Evolutionary conservation across 2,888 invertebrate genomes (phyloP).

Genomic region (Lasioglossum pauxillum): DNA sequence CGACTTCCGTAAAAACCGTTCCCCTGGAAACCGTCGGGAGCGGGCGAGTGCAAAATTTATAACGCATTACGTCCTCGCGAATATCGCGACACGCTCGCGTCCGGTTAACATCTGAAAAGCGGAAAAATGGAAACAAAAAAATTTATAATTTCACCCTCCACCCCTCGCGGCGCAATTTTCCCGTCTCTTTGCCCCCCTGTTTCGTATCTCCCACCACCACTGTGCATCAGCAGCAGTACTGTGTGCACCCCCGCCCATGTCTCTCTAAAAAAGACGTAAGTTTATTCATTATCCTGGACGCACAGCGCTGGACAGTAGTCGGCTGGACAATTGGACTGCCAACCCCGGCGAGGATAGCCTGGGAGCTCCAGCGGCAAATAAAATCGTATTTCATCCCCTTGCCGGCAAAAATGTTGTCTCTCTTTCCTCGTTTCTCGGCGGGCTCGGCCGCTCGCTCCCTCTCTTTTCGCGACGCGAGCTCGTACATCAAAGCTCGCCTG

Average conservation of each 20-base stretch:
- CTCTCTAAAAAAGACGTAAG: constrained; percentile 71
- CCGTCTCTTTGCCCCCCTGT: neutral
- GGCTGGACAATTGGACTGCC: constrained; percentile 76
- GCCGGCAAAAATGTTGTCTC: constrained; percentile 81
- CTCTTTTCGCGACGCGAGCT: constrained; percentile 78
- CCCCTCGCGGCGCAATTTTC: neutral
- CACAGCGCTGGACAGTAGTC: constrained; percentile 67
- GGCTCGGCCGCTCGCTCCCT: constrained; percentile 60
- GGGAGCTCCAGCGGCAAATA: constrained; percentile 80
- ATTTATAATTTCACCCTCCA: neutral
- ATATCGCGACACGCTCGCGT: constrained; percentile 35
- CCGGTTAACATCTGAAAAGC: constrained; percentile 38
- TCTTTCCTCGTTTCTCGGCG: constrained; percentile 71
- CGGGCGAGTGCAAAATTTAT: constrained; percentile 51
- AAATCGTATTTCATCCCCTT: constrained; percentile 84
- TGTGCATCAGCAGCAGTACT: neutral
- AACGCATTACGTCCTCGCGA: constrained; percentile 51
- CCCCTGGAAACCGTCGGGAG: constrained; percentile 42
- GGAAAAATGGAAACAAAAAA: constrained; percentile 12
- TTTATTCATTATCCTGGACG: constrained; percentile 76
- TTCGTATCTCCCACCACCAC: constrained; percentile 28
- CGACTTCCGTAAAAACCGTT: constrained; percentile 36
- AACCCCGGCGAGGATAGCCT: constrained; percentile 74
- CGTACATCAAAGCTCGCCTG: constrained; percentile 83
- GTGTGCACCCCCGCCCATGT: constrained; percentile 35